A percentile compares a stretch with the other conserved stretches of the same genome.
Evolutionary conservation across 2,113 vertebrate species (phyloP).

Genomic region (Sylvietta virens): DNA sequence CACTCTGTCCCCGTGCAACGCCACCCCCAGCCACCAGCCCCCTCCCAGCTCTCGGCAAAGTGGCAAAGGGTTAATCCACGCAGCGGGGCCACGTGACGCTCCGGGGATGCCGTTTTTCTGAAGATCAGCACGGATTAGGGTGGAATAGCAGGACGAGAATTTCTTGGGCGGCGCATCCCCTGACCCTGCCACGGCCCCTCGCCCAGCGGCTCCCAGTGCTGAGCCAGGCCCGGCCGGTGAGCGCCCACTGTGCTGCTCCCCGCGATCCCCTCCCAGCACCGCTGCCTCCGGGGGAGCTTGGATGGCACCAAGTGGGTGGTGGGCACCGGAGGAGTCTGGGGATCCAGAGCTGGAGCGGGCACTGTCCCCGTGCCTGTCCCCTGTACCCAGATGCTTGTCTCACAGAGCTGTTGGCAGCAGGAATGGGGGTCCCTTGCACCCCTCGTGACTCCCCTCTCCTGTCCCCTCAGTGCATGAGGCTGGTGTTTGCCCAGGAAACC

Average conservation of each 20-base stretch:
- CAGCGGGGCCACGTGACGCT: neutral
- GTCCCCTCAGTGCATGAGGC: constrained; percentile 62
- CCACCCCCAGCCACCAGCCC: neutral
- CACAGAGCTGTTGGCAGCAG: rapidly evolving
- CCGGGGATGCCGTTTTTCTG: constrained; percentile 34
- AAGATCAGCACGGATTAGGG: constrained; percentile 33
- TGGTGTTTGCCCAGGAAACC: neutral
- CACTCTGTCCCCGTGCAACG: rapidly evolving
- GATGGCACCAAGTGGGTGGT: neutral
- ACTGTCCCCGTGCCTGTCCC: neutral
- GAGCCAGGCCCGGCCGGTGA: neutral
- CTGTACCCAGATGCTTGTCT: neutral
- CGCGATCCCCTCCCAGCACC: rapidly evolving
- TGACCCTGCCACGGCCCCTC: neutral
- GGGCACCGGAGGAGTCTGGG: neutral
- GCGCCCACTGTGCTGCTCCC: neutral
- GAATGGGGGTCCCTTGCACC: neutral
- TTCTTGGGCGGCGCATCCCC: neutral
- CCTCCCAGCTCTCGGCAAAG: neutral
- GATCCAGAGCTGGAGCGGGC: rapidly evolving
- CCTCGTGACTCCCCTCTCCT: neutral
- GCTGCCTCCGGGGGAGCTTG: rapidly evolving
- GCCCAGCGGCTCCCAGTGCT: rapidly evolving
- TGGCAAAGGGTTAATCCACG: neutral
- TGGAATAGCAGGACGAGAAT: constrained; percentile 5